phyloP scores from a whole-genome alignment of 2,888 invertebrate genomes.

The Volucella zonaria region DNA sequence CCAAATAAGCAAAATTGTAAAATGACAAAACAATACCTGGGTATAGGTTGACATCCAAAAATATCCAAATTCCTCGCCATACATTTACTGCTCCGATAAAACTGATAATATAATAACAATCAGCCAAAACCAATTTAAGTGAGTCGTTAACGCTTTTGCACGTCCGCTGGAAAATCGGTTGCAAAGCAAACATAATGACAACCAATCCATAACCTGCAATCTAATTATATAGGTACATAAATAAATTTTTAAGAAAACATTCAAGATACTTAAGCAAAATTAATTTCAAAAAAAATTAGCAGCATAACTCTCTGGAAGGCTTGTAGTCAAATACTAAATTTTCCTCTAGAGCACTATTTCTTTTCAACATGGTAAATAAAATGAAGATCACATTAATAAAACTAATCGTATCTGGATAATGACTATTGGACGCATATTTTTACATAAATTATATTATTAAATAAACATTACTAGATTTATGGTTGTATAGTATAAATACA shows the following conservation, averaged over 20 bases:
- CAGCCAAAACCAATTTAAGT: conserved; percentile 87
- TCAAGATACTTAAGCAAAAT: background rate
- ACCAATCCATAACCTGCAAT: conserved; percentile 89
- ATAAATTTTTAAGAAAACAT: conserved; percentile 8
- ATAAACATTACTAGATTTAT: background rate
- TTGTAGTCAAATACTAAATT: no score
- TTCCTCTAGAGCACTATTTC: no score
- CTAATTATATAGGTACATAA: conserved; percentile 75
- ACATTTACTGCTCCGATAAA: conserved; percentile 93
- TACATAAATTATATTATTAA: no score
- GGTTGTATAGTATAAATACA: background rate
- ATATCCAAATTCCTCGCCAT: conserved; percentile 94
- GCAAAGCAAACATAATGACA: conserved; percentile 88
- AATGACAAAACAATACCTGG: conserved; percentile 84
- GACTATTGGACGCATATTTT: no score
- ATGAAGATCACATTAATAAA: no score
- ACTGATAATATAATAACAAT: conserved; percentile 89
- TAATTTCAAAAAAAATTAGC: no score
- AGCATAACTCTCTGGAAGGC: no score
- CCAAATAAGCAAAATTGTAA: no score
- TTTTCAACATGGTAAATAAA: no score
- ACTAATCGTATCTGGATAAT: no score
- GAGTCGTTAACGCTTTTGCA: conserved; percentile 88
- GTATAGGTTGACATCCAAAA: conserved; percentile 90
- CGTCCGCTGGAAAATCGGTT: conserved; percentile 88